Base-by-base conservation (phyloP, 2,888 invertebrate species). In the Pherbina coryleti region DNA sequence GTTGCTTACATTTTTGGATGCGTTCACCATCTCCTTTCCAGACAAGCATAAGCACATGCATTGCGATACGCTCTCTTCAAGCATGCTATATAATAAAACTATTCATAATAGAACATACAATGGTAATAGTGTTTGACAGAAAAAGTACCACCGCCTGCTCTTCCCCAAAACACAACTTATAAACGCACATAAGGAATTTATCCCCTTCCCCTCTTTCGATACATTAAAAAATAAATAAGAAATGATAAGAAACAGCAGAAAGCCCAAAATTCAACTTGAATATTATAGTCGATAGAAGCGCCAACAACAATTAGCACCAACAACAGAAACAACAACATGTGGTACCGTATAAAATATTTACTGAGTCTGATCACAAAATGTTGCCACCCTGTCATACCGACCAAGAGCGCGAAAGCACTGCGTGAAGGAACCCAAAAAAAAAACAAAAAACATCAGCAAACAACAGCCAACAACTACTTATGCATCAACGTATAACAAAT, bases 321-420 rank as follows among this genome's bases (percentile, higher is more conserved):
- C 37, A 71, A 34, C 72, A 57, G 22, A 25, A 72, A 34, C 55
- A 57, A 55, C 57, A 72, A 72, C 55, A n/a, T 14, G 8, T 11
- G 57, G 31, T 22, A 55, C 37, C 60, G 37, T 67, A 67, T 37
- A 19, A 67, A 66, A 67, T 67, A 67, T 67, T 67, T 67, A 67
- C 72, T 74, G 67, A 79, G 75, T 79, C 60, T 76, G 75, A 70
- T 22, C 78, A 79, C 67, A 75, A 57, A 55, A 66, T 22, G 64
- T 8, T 11, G 19, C n/a, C 28, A 19, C 67, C 67, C 31, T 34
- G 44, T 44, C 11, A 60, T 25, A 25, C 28, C 67, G 11, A 22
- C 67, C 67, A 28, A 72, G 17, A 44, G 55, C 64, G 60, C 28
- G 49, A 66, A 73, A 69, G 28, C 70, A 64, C 62, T 77, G 34